Evolutionary conservation across 2,888 invertebrate species (phyloP).

Genomic region (Drosophila formosana): DNA sequence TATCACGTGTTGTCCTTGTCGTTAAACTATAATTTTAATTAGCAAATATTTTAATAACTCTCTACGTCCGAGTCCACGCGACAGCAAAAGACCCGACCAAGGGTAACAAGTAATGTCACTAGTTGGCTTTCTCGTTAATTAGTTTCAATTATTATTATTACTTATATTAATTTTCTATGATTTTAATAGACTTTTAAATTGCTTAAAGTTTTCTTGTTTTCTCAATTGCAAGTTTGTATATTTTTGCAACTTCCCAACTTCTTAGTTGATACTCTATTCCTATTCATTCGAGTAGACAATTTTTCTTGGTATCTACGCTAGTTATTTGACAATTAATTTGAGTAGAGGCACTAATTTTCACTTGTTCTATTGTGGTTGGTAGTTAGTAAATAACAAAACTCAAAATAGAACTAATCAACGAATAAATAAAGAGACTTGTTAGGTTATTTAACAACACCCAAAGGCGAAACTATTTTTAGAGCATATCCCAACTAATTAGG

Average conservation of each 20-base stretch:
- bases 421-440: neutral
- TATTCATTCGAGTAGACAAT: neutral
- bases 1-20: too few relatives aligned
- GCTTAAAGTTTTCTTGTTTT: too few relatives aligned
- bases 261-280: neutral
- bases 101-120: too few relatives aligned
- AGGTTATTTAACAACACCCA: neutral
- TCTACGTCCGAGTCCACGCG: too few relatives aligned
- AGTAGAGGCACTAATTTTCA: neutral
- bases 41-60: too few relatives aligned
- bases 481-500: neutral
- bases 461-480: neutral
- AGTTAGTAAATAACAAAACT: neutral
- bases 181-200: too few relatives aligned
- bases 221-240: too few relatives aligned
- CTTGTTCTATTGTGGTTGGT: neutral
- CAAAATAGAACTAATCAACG: neutral
- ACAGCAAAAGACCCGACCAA: too few relatives aligned
- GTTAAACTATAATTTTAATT: too few relatives aligned
- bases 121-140: too few relatives aligned
- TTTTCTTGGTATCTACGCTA: neutral
- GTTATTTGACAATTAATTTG: neutral
- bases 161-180: too few relatives aligned
- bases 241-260: neutral
- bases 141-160: too few relatives aligned